A percentile compares a stretch with the other conserved stretches of the same genome.
These are phyloP conservation scores for Drosophila nannoptera DNA, from an alignment of 1,140 invertebrate species.

Conservation along the genomic window DNA sequence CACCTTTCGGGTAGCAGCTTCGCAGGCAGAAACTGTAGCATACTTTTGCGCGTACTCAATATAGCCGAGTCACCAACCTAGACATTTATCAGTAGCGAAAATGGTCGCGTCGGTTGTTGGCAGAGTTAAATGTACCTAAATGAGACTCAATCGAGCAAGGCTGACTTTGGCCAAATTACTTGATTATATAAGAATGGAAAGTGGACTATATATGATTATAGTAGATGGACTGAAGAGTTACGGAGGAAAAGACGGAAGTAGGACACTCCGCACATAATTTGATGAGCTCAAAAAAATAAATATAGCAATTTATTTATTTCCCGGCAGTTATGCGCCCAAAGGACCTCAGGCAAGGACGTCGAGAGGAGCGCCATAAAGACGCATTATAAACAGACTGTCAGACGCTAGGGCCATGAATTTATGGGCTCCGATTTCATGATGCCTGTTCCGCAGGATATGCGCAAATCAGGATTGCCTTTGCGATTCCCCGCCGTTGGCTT, in stretches of 20 bases:
- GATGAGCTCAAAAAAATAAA: too few species aligned
- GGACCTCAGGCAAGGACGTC: too few species aligned
- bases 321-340: too few species aligned
- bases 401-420: neutral
- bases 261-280: too few species aligned
- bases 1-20: too few species aligned
- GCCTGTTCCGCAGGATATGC: neutral
- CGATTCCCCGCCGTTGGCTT: slow-evolving; percentile 1
- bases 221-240: too few species aligned
- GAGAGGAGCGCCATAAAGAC: neutral
- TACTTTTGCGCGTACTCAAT: slow-evolving; percentile 1
- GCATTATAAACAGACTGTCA: neutral
- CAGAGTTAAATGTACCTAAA: neutral
- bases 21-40: neutral
- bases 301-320: too few species aligned
- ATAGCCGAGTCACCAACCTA: neutral
- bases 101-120: neutral
- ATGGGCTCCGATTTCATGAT: neutral
- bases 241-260: too few species aligned
- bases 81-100: neutral
- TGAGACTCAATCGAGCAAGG: too few species aligned
- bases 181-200: too few species aligned
- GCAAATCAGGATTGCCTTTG: neutral
- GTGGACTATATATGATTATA: too few species aligned
- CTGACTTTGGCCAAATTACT: neutral